phyloP scores from a whole-genome alignment of 2,888 invertebrate genomes.

The Sycophila texana region DNA sequence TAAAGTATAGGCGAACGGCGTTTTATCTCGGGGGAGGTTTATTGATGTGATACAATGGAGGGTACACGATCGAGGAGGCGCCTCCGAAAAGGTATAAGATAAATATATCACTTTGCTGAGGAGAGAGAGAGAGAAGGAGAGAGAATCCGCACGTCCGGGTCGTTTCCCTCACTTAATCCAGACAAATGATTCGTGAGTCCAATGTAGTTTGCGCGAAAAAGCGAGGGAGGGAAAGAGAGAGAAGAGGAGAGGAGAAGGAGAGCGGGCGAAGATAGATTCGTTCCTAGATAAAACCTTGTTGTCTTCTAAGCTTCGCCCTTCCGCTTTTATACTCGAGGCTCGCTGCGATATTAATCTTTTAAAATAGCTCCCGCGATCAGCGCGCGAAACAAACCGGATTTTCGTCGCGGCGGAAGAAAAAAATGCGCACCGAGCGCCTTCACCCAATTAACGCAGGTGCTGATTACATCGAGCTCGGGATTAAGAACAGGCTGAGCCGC shows the following conservation, averaged over 20 bases:
- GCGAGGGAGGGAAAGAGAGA: neutral
- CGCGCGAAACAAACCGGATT: neutral
- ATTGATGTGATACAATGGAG: constrained; percentile 6
- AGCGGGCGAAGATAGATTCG: constrained; percentile 29
- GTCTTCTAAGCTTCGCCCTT: constrained; percentile 21
- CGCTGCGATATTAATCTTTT: constrained; percentile 27
- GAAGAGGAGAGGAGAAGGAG: neutral
- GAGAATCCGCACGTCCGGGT: constrained; percentile 28
- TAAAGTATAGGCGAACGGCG: neutral
- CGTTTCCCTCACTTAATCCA: constrained; percentile 63
- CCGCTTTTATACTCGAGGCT: neutral
- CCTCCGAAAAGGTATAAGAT: constrained; percentile 16
- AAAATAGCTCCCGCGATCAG: neutral
- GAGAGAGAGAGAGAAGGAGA: neutral
- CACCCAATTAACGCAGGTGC: no score
- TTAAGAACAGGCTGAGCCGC: no score
- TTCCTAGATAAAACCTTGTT: constrained; percentile 16
- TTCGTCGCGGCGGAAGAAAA: neutral
- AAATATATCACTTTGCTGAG: constrained; percentile 21
- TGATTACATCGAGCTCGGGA: no score
- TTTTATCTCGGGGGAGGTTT: constrained; percentile 4
- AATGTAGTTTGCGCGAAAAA: constrained; percentile 38
- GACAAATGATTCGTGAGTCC: constrained; percentile 65
- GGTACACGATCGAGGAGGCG: neutral
- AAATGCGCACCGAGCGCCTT: no score